Base-by-base conservation (phyloP, 2,888 invertebrate genomes). In the Scaptomyza reducta region DNA sequence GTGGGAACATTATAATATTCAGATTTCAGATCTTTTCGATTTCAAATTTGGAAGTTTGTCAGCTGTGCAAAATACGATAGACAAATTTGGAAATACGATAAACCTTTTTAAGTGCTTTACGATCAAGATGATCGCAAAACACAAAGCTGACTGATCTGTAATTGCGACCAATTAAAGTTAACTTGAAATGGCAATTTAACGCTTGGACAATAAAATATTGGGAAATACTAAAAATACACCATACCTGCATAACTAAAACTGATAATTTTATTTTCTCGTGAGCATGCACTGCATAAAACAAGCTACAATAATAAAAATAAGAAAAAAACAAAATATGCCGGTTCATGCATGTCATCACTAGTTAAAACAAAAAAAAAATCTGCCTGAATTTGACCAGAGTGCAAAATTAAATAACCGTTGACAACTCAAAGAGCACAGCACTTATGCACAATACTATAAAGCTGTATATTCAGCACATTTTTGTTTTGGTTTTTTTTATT, bases 371-470 rank as follows among this genome's bases (percentile, higher is more conserved):
- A 22, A 41, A 38, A 22, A 11, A 44, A 44, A 42, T 27, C 4
- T 42, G 35, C 13, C 50, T 57, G 29, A 31, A 42, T 33, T 47
- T 42, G 38, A 44, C 33, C 46, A 54, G 42, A 60, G 60, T 56
- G 49, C 47, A 58, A 62, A 66, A 64, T 70, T 42, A 46, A 51
- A 70, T 69, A 31, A 25, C 41, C 50, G 73, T 53, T 83, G 80
- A 83, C 80, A 79, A 73, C 70, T 76, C 62, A 61, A 46, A 66
- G 64, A 76, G 50, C 78, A 72, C 55, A 53, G 11, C 42, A 65
- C 7, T 44, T 57, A 50, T 54, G 46, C 38, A 35, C n/a, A 44
- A 50, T 63, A n/a, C n/a, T n/a, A 80, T 69, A 22, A 60, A 67
- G 58, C 79, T 63, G 60, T 62, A 63, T 60, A 62, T 56, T 69